Evolutionary conservation across 2,888 invertebrate species (phyloP).

Genomic region (Hypsopygia costalis): DNA sequence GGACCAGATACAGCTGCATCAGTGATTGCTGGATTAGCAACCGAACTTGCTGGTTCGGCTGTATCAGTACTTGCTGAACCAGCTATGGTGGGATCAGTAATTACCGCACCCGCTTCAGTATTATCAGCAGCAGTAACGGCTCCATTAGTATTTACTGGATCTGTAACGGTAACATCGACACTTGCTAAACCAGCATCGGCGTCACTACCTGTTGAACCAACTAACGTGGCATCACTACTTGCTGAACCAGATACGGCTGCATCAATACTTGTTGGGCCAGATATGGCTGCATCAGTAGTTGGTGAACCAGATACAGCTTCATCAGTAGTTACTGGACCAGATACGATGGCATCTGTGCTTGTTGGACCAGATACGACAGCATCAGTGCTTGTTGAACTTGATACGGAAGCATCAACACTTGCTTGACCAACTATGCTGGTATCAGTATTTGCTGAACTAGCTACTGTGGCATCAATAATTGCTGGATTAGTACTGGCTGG

Average conservation of each 20-base stretch:
- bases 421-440: background rate
- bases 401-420: no score
- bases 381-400: background rate
- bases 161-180: background rate
- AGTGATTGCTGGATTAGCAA: background rate
- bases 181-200: background rate
- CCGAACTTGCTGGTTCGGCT: background rate
- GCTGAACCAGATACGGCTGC: background rate
- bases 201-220: background rate
- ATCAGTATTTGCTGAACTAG: background rate
- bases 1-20: background rate
- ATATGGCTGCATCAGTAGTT: no score
- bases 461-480: background rate
- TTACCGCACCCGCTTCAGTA: background rate
- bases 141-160: background rate
- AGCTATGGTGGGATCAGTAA: background rate
- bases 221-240: background rate
- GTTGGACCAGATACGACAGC: background rate
- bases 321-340: background rate
- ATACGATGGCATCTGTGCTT: background rate
- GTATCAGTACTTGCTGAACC: background rate
- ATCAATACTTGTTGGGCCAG: no score
- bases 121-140: background rate
- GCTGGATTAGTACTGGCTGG: background rate
- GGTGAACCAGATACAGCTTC: constrained; percentile 1